A percentile compares a stretch with the other conserved stretches of the same genome.
These are phyloP conservation scores for Calidris pugnax DNA, from an alignment of 2,113 vertebrate genomes.

Conservation along the genomic window DNA sequence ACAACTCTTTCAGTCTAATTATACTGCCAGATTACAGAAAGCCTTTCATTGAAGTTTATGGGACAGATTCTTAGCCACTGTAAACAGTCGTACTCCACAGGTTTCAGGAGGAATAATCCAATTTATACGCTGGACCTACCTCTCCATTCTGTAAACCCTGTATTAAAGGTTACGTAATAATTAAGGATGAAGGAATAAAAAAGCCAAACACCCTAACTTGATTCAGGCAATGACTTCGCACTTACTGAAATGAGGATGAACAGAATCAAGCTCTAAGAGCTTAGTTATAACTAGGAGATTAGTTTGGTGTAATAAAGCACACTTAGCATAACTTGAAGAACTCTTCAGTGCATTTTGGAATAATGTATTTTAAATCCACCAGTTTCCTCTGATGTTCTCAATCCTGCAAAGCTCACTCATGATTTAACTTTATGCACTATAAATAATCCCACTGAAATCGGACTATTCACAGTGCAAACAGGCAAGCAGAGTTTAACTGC, in stretches of 20 bases:
- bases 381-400: neutral
- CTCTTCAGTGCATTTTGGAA: neutral
- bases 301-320: neutral
- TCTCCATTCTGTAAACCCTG: neutral
- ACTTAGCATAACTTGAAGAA: neutral
- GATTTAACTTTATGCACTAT: neutral
- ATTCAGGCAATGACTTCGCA: neutral
- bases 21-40: neutral
- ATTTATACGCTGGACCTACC: neutral
- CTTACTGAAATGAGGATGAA: neutral
- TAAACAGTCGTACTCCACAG: neutral
- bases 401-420: neutral
- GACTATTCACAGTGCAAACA: neutral
- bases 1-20: slow-evolving; percentile 9
- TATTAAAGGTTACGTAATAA: neutral
- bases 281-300: slow-evolving; percentile 27
- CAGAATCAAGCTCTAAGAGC: neutral
- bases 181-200: slow-evolving; percentile 3
- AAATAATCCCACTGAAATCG: neutral
- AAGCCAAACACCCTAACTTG: neutral
- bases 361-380: neutral
- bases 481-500: neutral
- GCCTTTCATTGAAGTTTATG: neutral
- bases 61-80: neutral
- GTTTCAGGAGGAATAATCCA: neutral